A percentile compares a stretch with the other conserved stretches of the same genome.
Evolutionary conservation across 2,113 vertebrate genomes (phyloP).

Genomic region (Plecotus auritus): DNA sequence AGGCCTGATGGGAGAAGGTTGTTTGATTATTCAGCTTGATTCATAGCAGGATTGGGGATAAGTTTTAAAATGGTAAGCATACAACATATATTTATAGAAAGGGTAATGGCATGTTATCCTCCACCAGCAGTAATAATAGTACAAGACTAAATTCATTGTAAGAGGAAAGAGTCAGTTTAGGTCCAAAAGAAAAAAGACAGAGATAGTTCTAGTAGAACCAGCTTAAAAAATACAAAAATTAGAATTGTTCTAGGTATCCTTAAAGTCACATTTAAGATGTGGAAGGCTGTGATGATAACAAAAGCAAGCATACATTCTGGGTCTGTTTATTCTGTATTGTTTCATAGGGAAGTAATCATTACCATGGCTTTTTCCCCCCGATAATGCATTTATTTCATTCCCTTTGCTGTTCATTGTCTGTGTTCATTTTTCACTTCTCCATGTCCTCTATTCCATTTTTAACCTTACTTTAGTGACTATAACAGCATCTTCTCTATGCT

Average conservation of each 20-base stretch:
- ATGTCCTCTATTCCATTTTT: neutral
- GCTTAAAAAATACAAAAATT: neutral
- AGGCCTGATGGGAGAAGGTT: neutral
- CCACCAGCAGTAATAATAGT: neutral
- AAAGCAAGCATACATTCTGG: neutral
- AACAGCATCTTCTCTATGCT: neutral
- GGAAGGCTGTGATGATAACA: neutral
- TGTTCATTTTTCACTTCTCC: neutral
- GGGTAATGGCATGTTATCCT: neutral
- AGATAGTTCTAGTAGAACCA: neutral
- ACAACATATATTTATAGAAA: conserved; percentile 1
- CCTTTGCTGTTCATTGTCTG: neutral
- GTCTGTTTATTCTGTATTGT: neutral
- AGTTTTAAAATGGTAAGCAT: neutral
- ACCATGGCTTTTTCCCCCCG: neutral
- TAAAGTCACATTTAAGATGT: neutral
- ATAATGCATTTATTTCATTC: neutral
- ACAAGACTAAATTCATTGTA: neutral
- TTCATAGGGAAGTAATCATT: neutral
- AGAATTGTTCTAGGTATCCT: neutral
- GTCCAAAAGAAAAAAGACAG: neutral
- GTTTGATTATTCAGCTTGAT: neutral
- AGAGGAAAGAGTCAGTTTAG: neutral
- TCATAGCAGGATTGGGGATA: neutral
- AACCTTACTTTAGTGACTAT: neutral